Evolutionary conservation across 2,797 vertebrate species (phyloP).

Genomic region (Neostethus bicornis): DNA sequence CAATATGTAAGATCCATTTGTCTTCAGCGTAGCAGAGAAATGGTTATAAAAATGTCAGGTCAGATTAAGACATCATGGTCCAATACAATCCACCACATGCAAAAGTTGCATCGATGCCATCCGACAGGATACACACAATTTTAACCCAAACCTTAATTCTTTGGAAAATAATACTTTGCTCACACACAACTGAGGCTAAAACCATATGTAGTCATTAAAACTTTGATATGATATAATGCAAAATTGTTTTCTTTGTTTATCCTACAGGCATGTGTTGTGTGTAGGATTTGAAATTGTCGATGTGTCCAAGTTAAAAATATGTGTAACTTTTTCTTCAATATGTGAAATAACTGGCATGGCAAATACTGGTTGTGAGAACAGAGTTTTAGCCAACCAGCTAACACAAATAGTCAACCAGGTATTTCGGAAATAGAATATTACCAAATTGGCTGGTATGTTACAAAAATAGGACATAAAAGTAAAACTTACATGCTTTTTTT

Average conservation of each 20-base stretch:
- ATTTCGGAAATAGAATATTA: slow-evolving; percentile 46
- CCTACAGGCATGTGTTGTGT: slow-evolving; percentile 24
- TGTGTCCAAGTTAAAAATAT: slow-evolving; percentile 56
- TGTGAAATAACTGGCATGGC: slow-evolving; percentile 31
- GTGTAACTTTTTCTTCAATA: slow-evolving; percentile 35
- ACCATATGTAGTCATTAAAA: slow-evolving; percentile 32
- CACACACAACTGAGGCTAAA: slow-evolving; percentile 43
- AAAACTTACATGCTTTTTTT: slow-evolving; percentile 46
- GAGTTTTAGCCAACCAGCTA: slow-evolving; percentile 35
- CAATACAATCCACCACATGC: slow-evolving; percentile 8
- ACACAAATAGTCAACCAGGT: slow-evolving; percentile 41
- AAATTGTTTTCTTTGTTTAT: slow-evolving; percentile 16
- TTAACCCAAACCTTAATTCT: slow-evolving; percentile 38
- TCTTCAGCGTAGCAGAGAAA: slow-evolving; percentile 7
- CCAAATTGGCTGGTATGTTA: slow-evolving; percentile 42
- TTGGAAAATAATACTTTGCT: slow-evolving; percentile 46
- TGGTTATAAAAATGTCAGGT: slow-evolving; percentile 5
- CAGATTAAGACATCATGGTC: slow-evolving; percentile 15
- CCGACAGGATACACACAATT: slow-evolving; percentile 38
- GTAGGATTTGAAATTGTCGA: slow-evolving; percentile 26
- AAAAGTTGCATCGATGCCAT: too few relatives aligned
- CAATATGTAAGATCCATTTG: slow-evolving; percentile 8
- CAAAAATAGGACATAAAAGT: slow-evolving; percentile 58
- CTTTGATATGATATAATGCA: slow-evolving; percentile 21
- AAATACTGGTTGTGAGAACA: slow-evolving; percentile 31